These are phyloP conservation scores for Bubo scandiacus DNA, from an alignment of 2,113 vertebrate genomes.

Conservation along the genomic window DNA sequence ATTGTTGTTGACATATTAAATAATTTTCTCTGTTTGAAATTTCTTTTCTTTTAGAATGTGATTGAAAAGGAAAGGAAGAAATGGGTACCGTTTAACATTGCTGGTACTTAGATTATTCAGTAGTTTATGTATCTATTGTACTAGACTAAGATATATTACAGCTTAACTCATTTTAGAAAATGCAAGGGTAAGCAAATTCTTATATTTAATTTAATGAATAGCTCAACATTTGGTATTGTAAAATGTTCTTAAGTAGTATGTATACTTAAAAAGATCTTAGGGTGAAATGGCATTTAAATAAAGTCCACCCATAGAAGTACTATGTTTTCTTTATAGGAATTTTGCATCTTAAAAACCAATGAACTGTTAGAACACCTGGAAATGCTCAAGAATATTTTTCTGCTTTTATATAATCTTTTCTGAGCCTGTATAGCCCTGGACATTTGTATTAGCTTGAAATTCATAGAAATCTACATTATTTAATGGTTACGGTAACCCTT, in stretches of 20 bases:
- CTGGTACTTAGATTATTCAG: not conserved
- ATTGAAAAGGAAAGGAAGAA: not conserved
- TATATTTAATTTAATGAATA: not conserved
- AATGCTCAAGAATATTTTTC: not conserved
- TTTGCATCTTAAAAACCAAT: not conserved
- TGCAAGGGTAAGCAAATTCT: not conserved
- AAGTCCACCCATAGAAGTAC: not conserved
- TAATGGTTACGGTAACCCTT: not conserved
- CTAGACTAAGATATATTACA: not conserved
- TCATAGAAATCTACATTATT: not conserved
- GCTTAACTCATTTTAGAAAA: not conserved
- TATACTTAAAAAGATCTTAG: not conserved
- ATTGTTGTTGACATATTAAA: not conserved
- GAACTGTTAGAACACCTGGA: not conserved
- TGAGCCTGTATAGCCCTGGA: not conserved
- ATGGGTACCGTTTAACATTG: not conserved
- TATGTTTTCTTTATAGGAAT: not conserved
- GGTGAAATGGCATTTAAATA: not conserved
- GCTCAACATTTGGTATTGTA: not conserved
- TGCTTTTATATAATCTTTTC: not conserved
- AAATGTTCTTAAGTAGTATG: not conserved
- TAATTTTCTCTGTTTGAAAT: not conserved
- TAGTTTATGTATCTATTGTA: not conserved
- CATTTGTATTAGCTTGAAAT: not conserved
- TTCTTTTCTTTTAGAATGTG: not conserved